phyloP scores from a whole-genome alignment of 2,113 vertebrate genomes.

The Prinia subflava region DNA sequence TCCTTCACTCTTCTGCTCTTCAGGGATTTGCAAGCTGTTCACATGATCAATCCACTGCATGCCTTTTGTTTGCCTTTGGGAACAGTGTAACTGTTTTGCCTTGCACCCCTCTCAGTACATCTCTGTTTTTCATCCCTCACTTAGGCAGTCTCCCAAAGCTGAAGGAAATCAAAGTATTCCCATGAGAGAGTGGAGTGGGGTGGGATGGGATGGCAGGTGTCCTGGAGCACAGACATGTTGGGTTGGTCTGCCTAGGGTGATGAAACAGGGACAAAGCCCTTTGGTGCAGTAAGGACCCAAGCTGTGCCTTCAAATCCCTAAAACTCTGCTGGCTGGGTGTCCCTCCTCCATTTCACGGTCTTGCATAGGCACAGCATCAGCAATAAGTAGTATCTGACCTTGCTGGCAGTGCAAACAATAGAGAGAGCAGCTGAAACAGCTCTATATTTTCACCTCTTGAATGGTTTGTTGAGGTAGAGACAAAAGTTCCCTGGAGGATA shows the following conservation, averaged over 20 bases:
- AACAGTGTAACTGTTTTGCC: neutral
- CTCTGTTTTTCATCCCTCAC: neutral
- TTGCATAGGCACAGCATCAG: neutral
- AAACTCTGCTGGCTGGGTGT: neutral
- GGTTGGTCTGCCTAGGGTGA: rapidly evolving
- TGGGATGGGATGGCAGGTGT: rapidly evolving
- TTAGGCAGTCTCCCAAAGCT: neutral
- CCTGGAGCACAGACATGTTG: rapidly evolving
- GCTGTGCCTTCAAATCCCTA: neutral
- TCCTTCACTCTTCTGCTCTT: neutral
- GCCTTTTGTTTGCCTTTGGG: neutral
- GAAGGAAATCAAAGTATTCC: neutral
- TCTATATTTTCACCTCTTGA: neutral
- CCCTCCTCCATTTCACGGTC: neutral
- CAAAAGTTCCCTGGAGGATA: neutral
- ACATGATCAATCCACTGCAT: neutral
- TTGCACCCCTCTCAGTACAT: neutral
- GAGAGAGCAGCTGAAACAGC: neutral
- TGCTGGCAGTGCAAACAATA: neutral
- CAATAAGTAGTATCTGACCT: neutral
- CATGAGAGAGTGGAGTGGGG: rapidly evolving
- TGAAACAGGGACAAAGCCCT: neutral
- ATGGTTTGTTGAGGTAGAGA: neutral
- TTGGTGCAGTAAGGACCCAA: rapidly evolving
- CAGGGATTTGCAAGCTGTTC: neutral